Base-by-base conservation (phyloP, 2,888 invertebrate species). In the Rhaphigaster nebulosa region DNA sequence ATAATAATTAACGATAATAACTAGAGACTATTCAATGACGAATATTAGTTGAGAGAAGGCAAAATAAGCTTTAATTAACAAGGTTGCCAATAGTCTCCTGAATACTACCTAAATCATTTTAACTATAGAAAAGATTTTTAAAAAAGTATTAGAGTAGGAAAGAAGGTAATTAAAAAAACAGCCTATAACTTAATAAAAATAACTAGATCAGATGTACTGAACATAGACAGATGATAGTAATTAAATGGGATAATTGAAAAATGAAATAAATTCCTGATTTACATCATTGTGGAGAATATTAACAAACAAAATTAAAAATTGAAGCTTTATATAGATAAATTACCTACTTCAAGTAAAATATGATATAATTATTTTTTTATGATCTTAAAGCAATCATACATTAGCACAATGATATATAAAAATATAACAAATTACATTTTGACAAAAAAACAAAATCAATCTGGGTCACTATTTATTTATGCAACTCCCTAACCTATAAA, bases 371-470 rank as follows among this genome's bases (percentile, higher is more conserved):
- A 15, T 45, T 45, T 45, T 45, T 45, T 45, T 45, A 6, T 45
- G n/a, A n/a, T n/a, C n/a, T 6, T 45, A 3, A 60, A 60, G 26
- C 60, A n/a, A n/a, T n/a, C 60, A n/a, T 60, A n/a, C 12, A 60
- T 65, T 6, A 34, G 34, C 65, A 34, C n/a, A 60, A 60, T 15
- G 18, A 65, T 34, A 34, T 1, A 29, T 18, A 65, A 76, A 26
- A 84, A 84, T n/a, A 84, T n/a, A 45, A 84, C 23, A 80, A 80
- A 80, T 80, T 1, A 45, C n/a, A 84, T 26, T 80, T 41, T 80
- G 80, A 80, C 41, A 26, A 41, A 70, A 65, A 84, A n/a, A 41
- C 23, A 41, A 26, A 84, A 84, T 2, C 10, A 41, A 80, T 41
- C 18, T 26, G 45, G 84, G 45, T 18, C n/a, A 84, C 84, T 84